Evolutionary conservation across 2,797 vertebrate species (phyloP), one percentile per base, ranked within the genome.

Genomic region (Alcedo atthis): DNA sequence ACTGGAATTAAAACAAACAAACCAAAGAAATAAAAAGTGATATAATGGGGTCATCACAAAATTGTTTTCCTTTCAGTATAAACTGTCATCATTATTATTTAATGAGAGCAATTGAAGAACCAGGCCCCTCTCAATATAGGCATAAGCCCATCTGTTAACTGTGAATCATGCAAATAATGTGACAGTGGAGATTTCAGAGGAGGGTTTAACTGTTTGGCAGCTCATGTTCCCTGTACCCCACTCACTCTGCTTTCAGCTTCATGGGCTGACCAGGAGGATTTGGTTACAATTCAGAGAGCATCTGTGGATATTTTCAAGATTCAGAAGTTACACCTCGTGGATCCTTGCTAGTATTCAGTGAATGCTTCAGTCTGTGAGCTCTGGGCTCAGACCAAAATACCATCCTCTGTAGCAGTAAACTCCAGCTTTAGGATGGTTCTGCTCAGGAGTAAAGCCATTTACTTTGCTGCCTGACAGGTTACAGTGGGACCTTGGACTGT

Each of bases 111-210:
- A 94, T 74, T 84, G 83, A 84, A 83, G 82, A 96, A 93, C 75
- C 26, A 21, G 20, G 90, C 85, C 66, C 82, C 90, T 84, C 87
- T 95, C 94, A 91, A 78, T 89, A 95, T 9, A 95, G 77, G 90
- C 96, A 96, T 73, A 68, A 96, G 85, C 74, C 96, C 96, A 97
- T 97, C 96, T 97, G 97, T 96, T 97, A 93, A 76, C 87, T 92
- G 86, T 96, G 97, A 97, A 94, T 97, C 95, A 97, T 82, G 74
- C 95, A 97, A 97, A 96, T 95, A 96, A 92, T 19, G 64, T 81
- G 92, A 86, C 81, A 87, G 8, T 5, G 22, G 91, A 95, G 92
- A 90, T 58, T 93, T 76, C 84, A 92, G 87, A 89, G 87, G 95
- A 90, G 67, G 54, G 69, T 93, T 97, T 92, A 94, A 96, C 96